phyloP scores from a whole-genome alignment of 2,113 vertebrate species.

The Xyliphius kryptos region DNA sequence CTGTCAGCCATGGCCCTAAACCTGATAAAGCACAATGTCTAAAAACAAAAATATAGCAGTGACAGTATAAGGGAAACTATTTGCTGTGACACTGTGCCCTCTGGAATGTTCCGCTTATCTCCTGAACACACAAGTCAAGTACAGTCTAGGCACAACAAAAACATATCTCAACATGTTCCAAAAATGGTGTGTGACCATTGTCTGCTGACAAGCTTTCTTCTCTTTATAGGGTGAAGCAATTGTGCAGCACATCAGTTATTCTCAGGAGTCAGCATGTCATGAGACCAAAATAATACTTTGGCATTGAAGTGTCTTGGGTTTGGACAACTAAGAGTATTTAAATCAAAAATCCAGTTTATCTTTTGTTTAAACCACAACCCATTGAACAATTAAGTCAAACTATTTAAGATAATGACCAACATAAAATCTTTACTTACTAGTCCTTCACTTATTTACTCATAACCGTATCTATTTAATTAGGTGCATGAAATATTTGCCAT shows the following conservation, averaged over 20 bases:
- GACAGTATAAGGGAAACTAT: slow-evolving; percentile 68
- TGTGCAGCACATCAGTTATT: neutral
- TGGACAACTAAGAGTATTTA: no score
- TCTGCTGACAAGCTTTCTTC: slow-evolving; percentile 16
- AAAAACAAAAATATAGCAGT: slow-evolving; percentile 62
- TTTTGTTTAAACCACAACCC: no score
- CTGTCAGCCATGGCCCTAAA: slow-evolving; percentile 49
- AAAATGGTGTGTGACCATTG: slow-evolving; percentile 4
- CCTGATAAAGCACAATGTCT: slow-evolving; percentile 64
- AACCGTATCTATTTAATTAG: no score
- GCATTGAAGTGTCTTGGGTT: no score
- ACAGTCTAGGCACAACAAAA: slow-evolving; percentile 32
- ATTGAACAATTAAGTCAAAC: no score
- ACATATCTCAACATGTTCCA: slow-evolving; percentile 13
- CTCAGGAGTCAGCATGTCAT: neutral
- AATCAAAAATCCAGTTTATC: no score
- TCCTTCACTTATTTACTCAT: no score
- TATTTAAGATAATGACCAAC: no score
- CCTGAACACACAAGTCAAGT: slow-evolving; percentile 52
- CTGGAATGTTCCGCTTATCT: slow-evolving; percentile 65
- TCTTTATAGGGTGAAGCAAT: slow-evolving; percentile 12
- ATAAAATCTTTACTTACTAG: no score
- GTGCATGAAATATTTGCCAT: no score
- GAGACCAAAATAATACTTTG: no score
- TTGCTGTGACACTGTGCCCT: slow-evolving; percentile 57